Evolutionary conservation across 2,113 vertebrate species (phyloP), one percentile per base, ranked within the genome.

Genomic region (Pimephales promelas): DNA sequence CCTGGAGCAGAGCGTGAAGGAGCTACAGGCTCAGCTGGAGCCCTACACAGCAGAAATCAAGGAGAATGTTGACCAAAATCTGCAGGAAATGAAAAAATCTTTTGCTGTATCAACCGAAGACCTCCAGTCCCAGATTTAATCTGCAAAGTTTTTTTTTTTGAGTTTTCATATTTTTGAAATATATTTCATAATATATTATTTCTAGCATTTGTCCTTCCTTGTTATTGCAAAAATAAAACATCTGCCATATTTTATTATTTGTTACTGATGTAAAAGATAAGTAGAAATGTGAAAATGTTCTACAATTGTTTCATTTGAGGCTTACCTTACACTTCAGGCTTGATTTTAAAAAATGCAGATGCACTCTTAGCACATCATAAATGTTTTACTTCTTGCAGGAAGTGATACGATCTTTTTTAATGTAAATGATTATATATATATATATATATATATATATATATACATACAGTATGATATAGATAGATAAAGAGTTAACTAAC

Each of bases 81-180:
- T 92, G 57, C 84, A 92, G 31, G 89, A 92, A 14, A 93, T 95
- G 88, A 89, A 91, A 88, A 84, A 90, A 47, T 89, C 16, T 0
- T 40, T 94, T 59, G 26, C 79, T 94, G 84, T 93, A 4, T 20
- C 94, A 82, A 45, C 90, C 18, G 86, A 91, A 62, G 84, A 59
- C 70, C 88, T 94, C 2, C 85, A 93, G 61, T 6, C 59, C 49
- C 82, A 89, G 87, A 20, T 92, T 26, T 80, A 68, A 10, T 72
- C 11, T 28, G 59, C 24, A 61, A 0, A 59, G n/a, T 28, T 62
- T 6, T 9, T 62, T 6, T 9, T 26, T 16, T 62, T 7, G 11
- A 47, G 13, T 31, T 1, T 64, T 64, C 26, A 6, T 18, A 31
- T 31, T 64, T 64, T 14, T 64, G 2, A 40, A 10, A 40, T 40